A percentile compares a stretch with the other conserved stretches of the same genome.
phyloP scores from a whole-genome alignment of 2,888 invertebrate species.

The Lithosia quadra region DNA sequence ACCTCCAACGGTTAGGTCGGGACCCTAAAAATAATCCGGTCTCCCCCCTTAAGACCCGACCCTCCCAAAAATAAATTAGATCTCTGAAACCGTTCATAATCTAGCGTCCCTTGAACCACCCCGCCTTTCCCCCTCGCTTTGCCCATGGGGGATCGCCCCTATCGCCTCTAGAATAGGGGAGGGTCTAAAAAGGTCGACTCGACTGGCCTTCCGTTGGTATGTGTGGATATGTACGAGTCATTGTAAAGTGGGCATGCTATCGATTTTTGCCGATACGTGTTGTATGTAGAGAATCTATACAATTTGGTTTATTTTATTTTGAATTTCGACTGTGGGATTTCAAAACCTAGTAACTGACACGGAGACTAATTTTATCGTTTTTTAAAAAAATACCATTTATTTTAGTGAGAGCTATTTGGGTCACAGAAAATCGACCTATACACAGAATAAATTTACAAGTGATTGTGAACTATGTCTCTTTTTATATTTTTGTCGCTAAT shows the following conservation, averaged over 20 bases:
- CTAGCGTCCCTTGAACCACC: slow-evolving; percentile 60
- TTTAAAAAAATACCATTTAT: not conserved
- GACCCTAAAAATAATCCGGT: slow-evolving; percentile 54
- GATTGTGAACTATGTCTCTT: too few relatives aligned
- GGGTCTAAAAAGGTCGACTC: slow-evolving; percentile 73
- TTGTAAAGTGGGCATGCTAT: slow-evolving; percentile 53
- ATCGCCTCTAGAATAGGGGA: slow-evolving; percentile 66
- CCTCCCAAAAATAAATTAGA: slow-evolving; percentile 76
- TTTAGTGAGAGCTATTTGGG: not conserved
- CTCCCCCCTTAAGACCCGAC: slow-evolving; percentile 55
- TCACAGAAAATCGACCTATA: too few relatives aligned
- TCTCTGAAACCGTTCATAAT: slow-evolving; percentile 67
- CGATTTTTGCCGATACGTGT: slow-evolving; percentile 43
- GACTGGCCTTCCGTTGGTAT: slow-evolving; percentile 55
- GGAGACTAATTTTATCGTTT: not conserved
- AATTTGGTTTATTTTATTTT: slow-evolving; percentile 5
- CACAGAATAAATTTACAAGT: not conserved
- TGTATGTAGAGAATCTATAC: not conserved
- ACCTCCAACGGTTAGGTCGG: slow-evolving; percentile 43
- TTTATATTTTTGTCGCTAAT: too few relatives aligned
- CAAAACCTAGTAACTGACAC: not conserved
- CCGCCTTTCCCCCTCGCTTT: slow-evolving; percentile 64
- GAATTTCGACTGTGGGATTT: not conserved
- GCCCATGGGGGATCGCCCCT: slow-evolving; percentile 73
- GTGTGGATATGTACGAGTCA: slow-evolving; percentile 47